Evolutionary conservation across 2,797 vertebrate species (phyloP).

Genomic region (Avahi laniger): DNA sequence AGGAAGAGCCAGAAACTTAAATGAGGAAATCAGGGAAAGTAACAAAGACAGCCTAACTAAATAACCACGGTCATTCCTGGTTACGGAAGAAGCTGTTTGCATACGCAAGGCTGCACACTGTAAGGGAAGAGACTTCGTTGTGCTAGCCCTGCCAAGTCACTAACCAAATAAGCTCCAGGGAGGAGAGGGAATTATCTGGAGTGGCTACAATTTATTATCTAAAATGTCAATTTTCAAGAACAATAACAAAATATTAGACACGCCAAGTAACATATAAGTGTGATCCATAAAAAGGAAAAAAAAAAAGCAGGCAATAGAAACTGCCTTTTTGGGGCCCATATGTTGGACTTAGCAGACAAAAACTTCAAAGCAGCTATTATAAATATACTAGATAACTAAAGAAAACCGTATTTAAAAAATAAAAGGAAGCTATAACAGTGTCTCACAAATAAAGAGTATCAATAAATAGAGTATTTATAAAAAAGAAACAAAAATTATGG

Average conservation of each 20-base stretch:
- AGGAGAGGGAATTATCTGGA: background rate
- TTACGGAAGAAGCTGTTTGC: background rate
- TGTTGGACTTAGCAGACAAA: background rate
- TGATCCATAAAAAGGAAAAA: background rate
- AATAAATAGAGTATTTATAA: background rate
- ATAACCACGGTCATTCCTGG: background rate
- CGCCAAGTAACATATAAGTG: background rate
- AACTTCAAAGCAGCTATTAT: background rate
- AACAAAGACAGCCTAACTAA: background rate
- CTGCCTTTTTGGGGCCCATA: background rate
- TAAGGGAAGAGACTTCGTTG: background rate
- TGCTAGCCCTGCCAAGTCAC: background rate
- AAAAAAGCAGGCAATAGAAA: background rate
- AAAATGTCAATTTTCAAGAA: constrained; percentile 19
- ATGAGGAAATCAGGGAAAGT: background rate
- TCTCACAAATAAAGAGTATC: background rate
- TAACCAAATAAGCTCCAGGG: background rate
- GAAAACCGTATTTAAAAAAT: background rate
- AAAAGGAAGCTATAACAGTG: background rate
- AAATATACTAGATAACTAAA: constrained; percentile 12
- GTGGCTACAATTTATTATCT: background rate
- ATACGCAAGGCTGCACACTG: background rate
- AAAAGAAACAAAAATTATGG: background rate
- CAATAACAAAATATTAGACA: background rate
- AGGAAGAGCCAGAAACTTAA: background rate